Conservation (phyloP, 2,888 invertebrate genomes). For the Dolichomitus sp. region DNA sequence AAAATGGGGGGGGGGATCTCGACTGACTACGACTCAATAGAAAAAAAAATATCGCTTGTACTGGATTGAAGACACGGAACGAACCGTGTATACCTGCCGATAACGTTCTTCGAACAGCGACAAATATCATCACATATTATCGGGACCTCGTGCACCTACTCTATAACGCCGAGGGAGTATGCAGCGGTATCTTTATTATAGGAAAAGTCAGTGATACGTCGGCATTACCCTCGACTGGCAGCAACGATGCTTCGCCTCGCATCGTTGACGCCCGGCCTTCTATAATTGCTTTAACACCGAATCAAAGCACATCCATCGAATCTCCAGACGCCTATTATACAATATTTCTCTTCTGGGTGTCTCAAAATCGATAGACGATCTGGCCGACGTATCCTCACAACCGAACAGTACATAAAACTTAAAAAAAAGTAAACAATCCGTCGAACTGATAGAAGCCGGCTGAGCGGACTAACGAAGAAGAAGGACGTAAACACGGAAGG, state of each 20-base stretch:
- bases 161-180: constrained; percentile 20
- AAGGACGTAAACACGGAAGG: background rate
- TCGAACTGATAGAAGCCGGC: background rate
- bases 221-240: constrained; percentile 60
- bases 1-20: constrained; percentile 8
- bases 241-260: constrained; percentile 51
- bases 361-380: background rate
- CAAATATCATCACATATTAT: constrained; percentile 49
- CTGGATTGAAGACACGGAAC: background rate
- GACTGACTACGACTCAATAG: background rate
- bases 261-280: constrained; percentile 44
- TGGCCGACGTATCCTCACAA: constrained; percentile 24
- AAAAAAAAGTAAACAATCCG: background rate
- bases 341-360: background rate
- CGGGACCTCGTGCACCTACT: constrained; percentile 29
- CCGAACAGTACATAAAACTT: background rate
- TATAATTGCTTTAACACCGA: background rate
- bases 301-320: constrained; percentile 3
- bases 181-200: constrained; percentile 55
- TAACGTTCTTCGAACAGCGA: constrained; percentile 36
- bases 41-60: background rate
- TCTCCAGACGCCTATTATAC: background rate
- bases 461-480: background rate
- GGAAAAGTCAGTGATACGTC: constrained; percentile 65
- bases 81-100: constrained; percentile 30